Evolutionary conservation across 2,797 vertebrate genomes (phyloP).

Genomic region (Limosa lapponica): DNA sequence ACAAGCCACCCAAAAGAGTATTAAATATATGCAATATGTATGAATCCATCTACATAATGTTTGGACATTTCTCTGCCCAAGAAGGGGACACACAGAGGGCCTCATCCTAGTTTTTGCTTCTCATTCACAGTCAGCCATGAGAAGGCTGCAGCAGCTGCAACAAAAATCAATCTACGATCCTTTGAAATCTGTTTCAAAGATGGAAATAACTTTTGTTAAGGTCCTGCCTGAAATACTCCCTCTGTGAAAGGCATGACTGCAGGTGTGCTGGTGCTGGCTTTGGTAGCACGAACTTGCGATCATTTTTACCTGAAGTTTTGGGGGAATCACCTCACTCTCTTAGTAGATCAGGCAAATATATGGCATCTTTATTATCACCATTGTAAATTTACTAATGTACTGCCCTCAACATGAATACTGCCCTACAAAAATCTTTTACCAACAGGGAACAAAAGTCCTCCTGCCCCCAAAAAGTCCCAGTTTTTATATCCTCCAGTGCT

Average conservation of each 20-base stretch:
- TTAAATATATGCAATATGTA: fast-evolving
- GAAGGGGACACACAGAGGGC: background rate
- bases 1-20: background rate
- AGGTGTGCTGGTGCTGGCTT: background rate
- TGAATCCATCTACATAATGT: fast-evolving
- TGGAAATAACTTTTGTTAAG: background rate
- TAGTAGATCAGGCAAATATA: background rate
- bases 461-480: background rate
- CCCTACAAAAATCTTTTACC: background rate
- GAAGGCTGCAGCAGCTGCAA: background rate
- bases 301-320: background rate
- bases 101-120: background rate
- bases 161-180: background rate
- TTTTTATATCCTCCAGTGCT: background rate
- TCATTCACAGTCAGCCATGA: fast-evolving
- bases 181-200: background rate
- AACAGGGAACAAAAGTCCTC: background rate
- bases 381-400: background rate
- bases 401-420: background rate
- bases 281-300: fast-evolving
- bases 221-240: background rate
- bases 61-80: background rate
- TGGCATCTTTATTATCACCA: background rate
- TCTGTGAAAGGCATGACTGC: background rate
- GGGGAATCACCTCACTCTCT: background rate